Base-by-base conservation (phyloP, 2,797 vertebrate species). In the Chiroxiphia lanceolata region DNA sequence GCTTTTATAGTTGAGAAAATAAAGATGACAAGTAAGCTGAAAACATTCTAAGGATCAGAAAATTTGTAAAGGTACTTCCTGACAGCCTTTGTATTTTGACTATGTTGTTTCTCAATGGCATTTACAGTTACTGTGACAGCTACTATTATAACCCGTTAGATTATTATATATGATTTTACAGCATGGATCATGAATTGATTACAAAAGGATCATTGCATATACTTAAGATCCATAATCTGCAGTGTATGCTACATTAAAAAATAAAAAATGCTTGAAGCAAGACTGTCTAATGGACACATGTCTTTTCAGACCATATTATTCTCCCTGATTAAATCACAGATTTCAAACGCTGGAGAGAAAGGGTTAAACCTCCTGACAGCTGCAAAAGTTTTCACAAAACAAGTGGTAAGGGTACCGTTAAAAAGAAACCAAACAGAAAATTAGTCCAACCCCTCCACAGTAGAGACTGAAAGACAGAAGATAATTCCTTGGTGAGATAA, bases 11-110 rank as follows among this genome's bases (percentile, higher is more conserved):
- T 6, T 13, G 36, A 63, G 36, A 61, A 87, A 82, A 78, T 65
- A 94, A 72, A 92, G 34, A 53, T 69, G 83, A 85, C 56, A 84
- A 42, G 69, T 38, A 68, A 95, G 40, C 44, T 71, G 60, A 67
- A 89, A 89, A 80, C 42, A 72, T 84, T 84, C 42, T 40, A 27
- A 75, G 63, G 63, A 82, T 87, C 69, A 83, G 69, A 75, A 95
- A 77, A 86, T 86, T 72, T 88, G 70, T 88, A 59, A 83, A 92
- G 65, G 54, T 93, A 42, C 59, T 78, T 92, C 53, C 61, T 82
- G 70, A 71, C 78, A 95, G 63, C 42, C 38, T 40, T 79, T 74
- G 18, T 70, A 61, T 84, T 79, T 74, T 92, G 45, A 45, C 29
- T 87, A 5, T 69, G 82, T 33, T 21, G 72, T 65, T 94, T 31